phyloP scores from a whole-genome alignment of 2,113 vertebrate species.

The Malurus melanocephalus region DNA sequence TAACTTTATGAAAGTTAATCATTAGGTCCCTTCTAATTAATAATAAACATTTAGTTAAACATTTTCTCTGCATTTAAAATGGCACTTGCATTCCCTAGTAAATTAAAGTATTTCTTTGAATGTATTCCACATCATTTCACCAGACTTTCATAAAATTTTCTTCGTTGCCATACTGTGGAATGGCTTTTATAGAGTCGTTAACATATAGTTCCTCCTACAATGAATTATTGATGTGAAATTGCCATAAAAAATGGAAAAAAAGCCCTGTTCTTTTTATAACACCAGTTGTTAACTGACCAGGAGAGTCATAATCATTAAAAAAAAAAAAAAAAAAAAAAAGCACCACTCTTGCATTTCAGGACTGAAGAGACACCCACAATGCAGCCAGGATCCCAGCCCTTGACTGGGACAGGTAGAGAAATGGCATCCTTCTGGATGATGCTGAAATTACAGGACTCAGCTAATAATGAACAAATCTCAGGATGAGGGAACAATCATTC shows the following conservation, averaged over 20 bases:
- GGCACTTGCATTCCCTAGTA: background rate
- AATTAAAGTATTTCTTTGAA: background rate
- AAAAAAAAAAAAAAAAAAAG: too few relatives aligned
- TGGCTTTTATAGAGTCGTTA: background rate
- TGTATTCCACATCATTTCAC: background rate
- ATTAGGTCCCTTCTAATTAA: conserved; percentile 33
- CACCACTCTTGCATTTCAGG: background rate
- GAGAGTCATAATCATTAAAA: background rate
- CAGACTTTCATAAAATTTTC: background rate
- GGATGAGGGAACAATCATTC: background rate
- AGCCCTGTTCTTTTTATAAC: background rate
- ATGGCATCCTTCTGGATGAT: background rate
- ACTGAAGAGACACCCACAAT: background rate
- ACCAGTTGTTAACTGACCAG: background rate
- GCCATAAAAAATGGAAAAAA: background rate
- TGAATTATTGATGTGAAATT: background rate
- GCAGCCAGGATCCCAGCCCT: background rate
- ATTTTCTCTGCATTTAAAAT: conserved; percentile 11
- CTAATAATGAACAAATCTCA: background rate
- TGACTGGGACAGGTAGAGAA: background rate
- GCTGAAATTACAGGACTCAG: background rate
- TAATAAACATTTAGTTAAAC: conserved; percentile 20
- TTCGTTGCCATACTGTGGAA: background rate
- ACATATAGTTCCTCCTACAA: background rate
- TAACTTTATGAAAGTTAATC: conserved; percentile 32